Evolutionary conservation across 2,888 invertebrate genomes (phyloP), one percentile per base, ranked within the genome.

Genomic region (Ormyrus nitidulus): DNA sequence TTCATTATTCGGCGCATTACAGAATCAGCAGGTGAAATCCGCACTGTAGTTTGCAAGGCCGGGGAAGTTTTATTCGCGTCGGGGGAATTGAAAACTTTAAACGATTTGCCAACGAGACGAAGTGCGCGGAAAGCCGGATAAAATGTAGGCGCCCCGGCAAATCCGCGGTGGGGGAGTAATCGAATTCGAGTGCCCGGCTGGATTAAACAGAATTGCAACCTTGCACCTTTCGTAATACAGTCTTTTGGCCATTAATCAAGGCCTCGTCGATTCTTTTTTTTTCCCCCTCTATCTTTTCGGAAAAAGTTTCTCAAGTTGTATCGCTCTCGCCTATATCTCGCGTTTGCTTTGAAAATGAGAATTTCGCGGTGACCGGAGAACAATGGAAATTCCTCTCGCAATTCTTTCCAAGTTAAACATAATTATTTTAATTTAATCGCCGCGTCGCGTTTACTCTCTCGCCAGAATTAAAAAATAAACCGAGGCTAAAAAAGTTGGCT

Each of bases 311-410:
- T 19, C 19, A 19, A 19, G 19, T 19, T 2, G 19, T 19, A 19
- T 19, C 56, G 8, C 65, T 8, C 65, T 8, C 34, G n/a, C 5
- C n/a, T 58, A 6, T 11, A 9, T 10, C 7, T 48, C n/a, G 44
- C 2, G 56, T 73, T 73, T 56, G 65, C 65, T 65, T 65, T 73
- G 54, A 73, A 65, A 56, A 65, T 73, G 73, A 56, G 46, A 62
- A 72, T 62, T 54, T 72, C 54, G 44, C 10, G 7, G n/a, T 11
- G 69, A 11, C 5, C 3, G 19, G n/a, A 48, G 11, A 4, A 19
- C 19, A 19, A 19, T 19, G 19, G 19, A 19, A 19, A 19, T 19
- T 19, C 19, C 19, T 19, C 19, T 19, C 19, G 19, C 19, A 19
- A 19, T 19, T 19, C 19, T 19, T 19, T 1, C 19, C 19, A 19